Base-by-base conservation (phyloP, 1,140 invertebrate genomes). In the Drosophila truncata region DNA sequence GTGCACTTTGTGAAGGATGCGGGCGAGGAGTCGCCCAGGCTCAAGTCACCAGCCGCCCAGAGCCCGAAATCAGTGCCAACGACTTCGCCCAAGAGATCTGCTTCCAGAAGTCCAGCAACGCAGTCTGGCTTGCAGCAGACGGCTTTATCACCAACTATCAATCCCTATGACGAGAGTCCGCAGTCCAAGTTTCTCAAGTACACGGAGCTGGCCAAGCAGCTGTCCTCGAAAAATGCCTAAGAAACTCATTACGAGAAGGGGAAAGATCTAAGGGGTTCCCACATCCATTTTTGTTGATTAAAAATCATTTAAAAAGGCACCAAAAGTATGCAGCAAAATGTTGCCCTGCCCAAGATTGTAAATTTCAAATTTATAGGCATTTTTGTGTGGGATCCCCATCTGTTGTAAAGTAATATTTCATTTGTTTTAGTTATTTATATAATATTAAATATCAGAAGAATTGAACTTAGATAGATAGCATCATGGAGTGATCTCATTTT, bases 181-280 rank as follows among this genome's bases (percentile, higher is more conserved):
- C 97, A 98, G 94, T 98, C 98, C 73, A 99, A 99, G 94, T 98
- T 98, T 95, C 95, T 98, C 76, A 99, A 99, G 94, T 99, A 99
- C 94, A 98, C 97, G 88, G 98, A 99, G 94, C 95, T 99, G 92
- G 98, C 98, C 76, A 99, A 98, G 94, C 98, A 99, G 94, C 94
- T 99, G 92, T 98, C 97, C 92, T 98, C 97, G 94, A 98, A 98
- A 95, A 98, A 98, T 94, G 96, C 97, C 95, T 97, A 96, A 94
- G 70, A 39, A 27, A 6, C 23, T 2, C 13, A 13, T 8, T 10
- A 14, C 7, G 10, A 14, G 18, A 44, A 25, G 39, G 18, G 20
- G 20, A 42, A 4, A 7, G n/a, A 18, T 8, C 27, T 14, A 2
- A 8, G 5, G n/a, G 29, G 18, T 13, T 18, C 20, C 14, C 50